Conservation (phyloP, 2,888 invertebrate species). For the Thymelicus sylvestris region DNA sequence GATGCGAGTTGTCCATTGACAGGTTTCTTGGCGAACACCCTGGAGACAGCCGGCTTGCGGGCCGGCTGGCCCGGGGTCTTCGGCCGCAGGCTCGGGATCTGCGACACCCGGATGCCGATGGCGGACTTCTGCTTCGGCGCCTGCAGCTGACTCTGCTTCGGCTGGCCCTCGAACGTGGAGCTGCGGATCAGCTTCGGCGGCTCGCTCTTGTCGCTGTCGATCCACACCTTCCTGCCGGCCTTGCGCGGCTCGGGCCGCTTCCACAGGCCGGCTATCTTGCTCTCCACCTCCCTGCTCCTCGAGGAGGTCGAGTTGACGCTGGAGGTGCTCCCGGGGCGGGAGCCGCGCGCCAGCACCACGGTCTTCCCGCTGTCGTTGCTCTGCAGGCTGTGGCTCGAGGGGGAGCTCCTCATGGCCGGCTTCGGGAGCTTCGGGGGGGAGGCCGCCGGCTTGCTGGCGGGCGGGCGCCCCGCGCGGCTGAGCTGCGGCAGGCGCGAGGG, state of each 20-base stretch:
- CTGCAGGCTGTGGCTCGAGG: slow-evolving; percentile 84
- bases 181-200: slow-evolving; percentile 83
- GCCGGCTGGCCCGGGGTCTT: slow-evolving; percentile 56
- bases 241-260: slow-evolving; percentile 87
- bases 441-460: slow-evolving; percentile 56
- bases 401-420: slow-evolving; percentile 74
- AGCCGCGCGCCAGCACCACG: slow-evolving; percentile 67
- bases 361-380: slow-evolving; percentile 80
- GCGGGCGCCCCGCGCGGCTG: slow-evolving; percentile 58
- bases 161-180: slow-evolving; percentile 87
- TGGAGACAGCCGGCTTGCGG: slow-evolving; percentile 55
- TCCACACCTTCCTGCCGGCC: slow-evolving; percentile 86
- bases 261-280: slow-evolving; percentile 93
- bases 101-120: slow-evolving; percentile 74
- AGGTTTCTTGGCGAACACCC: slow-evolving; percentile 66
- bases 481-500: slow-evolving; percentile 75
- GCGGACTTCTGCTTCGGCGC: slow-evolving; percentile 79
- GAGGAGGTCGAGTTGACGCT: slow-evolving; percentile 86
- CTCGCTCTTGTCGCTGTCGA: slow-evolving; percentile 72
- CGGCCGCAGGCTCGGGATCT: slow-evolving; percentile 73
- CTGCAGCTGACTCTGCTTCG: slow-evolving; percentile 63
- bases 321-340: slow-evolving; percentile 77
- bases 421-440: slow-evolving; percentile 48
- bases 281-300: slow-evolving; percentile 87
- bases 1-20: slow-evolving; percentile 60